Percentiles rank a stretch among this genome's conserved stretches.
Evolutionary conservation across 2,113 vertebrate genomes (phyloP).

Genomic region (Phyllostomus discolor): DNA sequence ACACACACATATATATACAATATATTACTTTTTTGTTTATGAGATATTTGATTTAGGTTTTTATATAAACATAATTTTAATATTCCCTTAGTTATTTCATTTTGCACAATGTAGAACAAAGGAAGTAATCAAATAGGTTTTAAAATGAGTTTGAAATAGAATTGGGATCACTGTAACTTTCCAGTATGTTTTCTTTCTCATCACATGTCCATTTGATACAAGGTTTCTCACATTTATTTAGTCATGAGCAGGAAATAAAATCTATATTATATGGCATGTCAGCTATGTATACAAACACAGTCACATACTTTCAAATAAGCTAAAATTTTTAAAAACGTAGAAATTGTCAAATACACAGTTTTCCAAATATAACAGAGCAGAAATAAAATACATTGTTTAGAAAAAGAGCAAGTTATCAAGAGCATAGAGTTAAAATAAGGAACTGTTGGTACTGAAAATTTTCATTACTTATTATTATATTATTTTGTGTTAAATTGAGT

Average conservation of each 20-base stretch:
- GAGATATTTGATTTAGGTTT: background rate
- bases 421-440: background rate
- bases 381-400: background rate
- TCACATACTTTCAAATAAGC: background rate
- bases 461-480: background rate
- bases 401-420: background rate
- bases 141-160: conserved; percentile 8
- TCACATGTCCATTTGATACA: background rate
- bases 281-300: background rate
- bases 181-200: background rate
- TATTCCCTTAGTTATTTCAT: background rate
- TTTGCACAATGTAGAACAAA: conserved; percentile 2
- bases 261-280: background rate
- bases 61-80: background rate
- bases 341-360: background rate
- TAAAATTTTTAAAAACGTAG: background rate
- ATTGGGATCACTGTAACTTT: background rate
- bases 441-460: background rate
- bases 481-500: background rate
- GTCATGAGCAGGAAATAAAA: background rate
- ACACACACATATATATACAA: too few species aligned
- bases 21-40: background rate
- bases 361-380: background rate
- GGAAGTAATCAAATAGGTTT: background rate
- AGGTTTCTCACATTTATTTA: background rate